Base-by-base conservation (phyloP, 1,140 invertebrate genomes). In the Drosophila suzukii region DNA sequence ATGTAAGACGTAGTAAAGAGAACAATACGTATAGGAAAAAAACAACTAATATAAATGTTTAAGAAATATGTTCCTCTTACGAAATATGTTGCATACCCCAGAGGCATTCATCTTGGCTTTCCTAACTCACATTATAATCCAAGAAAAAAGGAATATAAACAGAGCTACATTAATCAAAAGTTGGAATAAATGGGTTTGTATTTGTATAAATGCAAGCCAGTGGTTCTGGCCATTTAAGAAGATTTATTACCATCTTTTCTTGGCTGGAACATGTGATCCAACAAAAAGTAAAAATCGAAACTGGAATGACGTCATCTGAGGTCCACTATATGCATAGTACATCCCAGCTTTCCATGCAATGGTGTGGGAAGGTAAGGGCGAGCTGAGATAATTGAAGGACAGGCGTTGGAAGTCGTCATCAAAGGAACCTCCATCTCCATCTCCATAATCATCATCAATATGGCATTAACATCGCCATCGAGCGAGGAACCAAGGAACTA, bases 321-420 rank as follows among this genome's bases (percentile, higher is more conserved):
- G 41, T 36, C 53, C 51, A 54, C 17, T 11, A 24, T 8, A 27
- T 17, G 38, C 12, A 34, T 43, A 41, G 2, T 6, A 30, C 5
- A 41, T 4, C 6, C 30, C 32, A 60, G 34, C 24, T 15, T 39
- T 11, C 11, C 30, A 7, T 60, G 39, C 17, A 36, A 24, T 47
- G 36, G 17, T 24, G 30, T 39, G 17, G 17, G 1, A 24, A 6
- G 12, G 17, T 6, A n/a, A n/a, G 20, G 20, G 4, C 11, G 24
- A 20, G 15, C 24, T 17, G 15, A 39, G 49, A 56, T 70, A 70
- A 70, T 70, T 55, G n/a, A 70, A 55, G 63, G 63, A 15, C 20
- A 27, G 7, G n/a, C 43, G 2, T 15, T 13, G 34, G 34, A 8
- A 62, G 39, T 63, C 44, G 44, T 49, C 44, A 62, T 46, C 32